phyloP scores from a whole-genome alignment of 2,113 vertebrate genomes.

The Argyrosomus japonicus region DNA sequence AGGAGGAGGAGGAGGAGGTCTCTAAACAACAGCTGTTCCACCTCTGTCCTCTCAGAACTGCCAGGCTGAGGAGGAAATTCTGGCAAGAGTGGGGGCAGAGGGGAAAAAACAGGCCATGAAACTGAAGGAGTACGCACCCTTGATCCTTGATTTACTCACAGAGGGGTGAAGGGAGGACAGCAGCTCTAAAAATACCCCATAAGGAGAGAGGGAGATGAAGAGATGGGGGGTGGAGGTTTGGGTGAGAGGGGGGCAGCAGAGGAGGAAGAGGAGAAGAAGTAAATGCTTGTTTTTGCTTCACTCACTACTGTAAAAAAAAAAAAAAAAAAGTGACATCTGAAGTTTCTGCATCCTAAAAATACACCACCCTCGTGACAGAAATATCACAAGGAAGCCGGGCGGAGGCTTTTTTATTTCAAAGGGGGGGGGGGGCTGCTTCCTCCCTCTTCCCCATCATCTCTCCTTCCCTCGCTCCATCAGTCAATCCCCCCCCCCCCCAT shows the following conservation, averaged over 20 bases:
- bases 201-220: conserved; percentile 35
- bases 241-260: neutral
- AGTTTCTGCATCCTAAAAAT: conserved; percentile 60
- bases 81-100: conserved; percentile 5
- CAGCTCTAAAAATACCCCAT: conserved; percentile 74
- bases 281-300: conserved; percentile 51
- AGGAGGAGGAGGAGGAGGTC: conserved; percentile 35
- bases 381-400: conserved; percentile 19
- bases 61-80: conserved; percentile 14
- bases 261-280: conserved; percentile 27
- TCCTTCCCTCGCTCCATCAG: conserved; percentile 2
- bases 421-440: conserved; percentile 9
- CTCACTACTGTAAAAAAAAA: conserved; percentile 25
- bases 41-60: conserved; percentile 57
- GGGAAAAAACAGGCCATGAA: conserved; percentile 38
- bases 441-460: conserved; percentile 18
- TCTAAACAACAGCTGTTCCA: conserved; percentile 64
- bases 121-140: conserved; percentile 56
- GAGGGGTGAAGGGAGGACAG: conserved; percentile 77
- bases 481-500: neutral
- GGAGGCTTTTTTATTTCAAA: neutral
- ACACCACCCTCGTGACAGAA: conserved; percentile 54
- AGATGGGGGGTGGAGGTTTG: neutral
- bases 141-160: conserved; percentile 67
- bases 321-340: conserved; percentile 6